phyloP scores from a whole-genome alignment of 2,888 invertebrate species.

The Hirtodrosophila duncani region DNA sequence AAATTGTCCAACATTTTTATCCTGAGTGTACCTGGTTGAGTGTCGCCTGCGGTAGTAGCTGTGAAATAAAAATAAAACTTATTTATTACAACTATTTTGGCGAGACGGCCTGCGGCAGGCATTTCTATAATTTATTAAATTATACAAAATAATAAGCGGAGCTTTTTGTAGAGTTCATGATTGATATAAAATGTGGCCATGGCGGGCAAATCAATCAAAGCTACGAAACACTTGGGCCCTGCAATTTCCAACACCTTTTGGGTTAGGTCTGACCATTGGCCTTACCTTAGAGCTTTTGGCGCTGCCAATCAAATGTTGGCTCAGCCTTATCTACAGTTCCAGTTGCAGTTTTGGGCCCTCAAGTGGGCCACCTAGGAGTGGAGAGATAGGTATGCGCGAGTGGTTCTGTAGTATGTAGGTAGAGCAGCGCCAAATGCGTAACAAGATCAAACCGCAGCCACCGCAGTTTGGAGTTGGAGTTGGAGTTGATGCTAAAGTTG shows the following conservation, averaged over 20 bases:
- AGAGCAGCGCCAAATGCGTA: conserved; percentile 53
- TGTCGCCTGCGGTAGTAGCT: conserved; percentile 44
- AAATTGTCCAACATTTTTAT: too few species aligned
- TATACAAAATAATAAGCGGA: conserved; percentile 54
- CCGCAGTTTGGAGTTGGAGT: conserved; percentile 33
- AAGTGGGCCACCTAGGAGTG: conserved; percentile 34
- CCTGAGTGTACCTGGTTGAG: background rate
- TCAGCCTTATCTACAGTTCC: conserved; percentile 17
- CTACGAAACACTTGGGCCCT: conserved; percentile 1
- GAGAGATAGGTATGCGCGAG: too few species aligned
- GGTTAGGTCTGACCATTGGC: background rate
- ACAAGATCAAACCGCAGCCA: conserved; percentile 71
- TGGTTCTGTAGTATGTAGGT: background rate
- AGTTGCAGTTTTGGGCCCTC: conserved; percentile 6
- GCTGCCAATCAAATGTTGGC: conserved; percentile 43
- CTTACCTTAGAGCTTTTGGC: conserved; percentile 11
- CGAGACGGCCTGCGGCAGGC: conserved; percentile 11
- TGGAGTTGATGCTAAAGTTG: background rate
- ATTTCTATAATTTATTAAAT: conserved; percentile 60
- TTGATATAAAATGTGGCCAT: conserved; percentile 30
- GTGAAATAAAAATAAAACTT: conserved; percentile 40
- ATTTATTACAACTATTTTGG: conserved; percentile 46
- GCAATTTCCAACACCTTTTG: conserved; percentile 55
- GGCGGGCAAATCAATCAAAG: conserved; percentile 48
- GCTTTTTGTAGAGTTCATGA: conserved; percentile 22